phyloP scores from a whole-genome alignment of 2,797 vertebrate genomes.

The Borostomias antarcticus region DNA sequence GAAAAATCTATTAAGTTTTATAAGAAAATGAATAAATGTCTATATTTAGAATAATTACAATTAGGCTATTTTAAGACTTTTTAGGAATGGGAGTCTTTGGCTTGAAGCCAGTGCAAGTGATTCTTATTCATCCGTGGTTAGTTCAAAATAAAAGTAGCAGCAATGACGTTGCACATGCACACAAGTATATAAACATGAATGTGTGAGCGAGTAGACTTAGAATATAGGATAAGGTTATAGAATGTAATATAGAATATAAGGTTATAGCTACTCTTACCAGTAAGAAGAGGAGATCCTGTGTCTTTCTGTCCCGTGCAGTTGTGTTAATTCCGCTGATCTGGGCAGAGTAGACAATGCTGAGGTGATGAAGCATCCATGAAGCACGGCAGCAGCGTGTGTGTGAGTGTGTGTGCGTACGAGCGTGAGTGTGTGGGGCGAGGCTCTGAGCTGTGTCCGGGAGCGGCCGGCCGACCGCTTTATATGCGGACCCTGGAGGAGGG shows the following conservation, averaged over 20 bases:
- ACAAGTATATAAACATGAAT: too few species aligned
- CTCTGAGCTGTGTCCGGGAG: constrained; percentile 60
- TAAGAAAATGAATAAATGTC: background rate
- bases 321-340: constrained; percentile 60
- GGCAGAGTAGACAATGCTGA: constrained; percentile 68
- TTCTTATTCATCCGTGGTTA: background rate
- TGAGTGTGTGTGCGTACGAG: constrained; percentile 24
- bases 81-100: background rate
- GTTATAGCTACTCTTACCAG: constrained; percentile 56
- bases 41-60: background rate
- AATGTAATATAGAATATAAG: constrained; percentile 12
- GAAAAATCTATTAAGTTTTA: background rate
- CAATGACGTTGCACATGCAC: constrained; percentile 30
- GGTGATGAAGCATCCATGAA: constrained; percentile 74
- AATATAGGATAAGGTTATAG: too few species aligned
- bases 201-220: too few species aligned
- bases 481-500: constrained; percentile 55
- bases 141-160: background rate
- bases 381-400: constrained; percentile 49
- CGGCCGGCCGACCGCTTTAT: constrained; percentile 67
- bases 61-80: background rate
- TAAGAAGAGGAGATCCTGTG: constrained; percentile 23
- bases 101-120: background rate
- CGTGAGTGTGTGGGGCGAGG: constrained; percentile 50
- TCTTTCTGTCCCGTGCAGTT: constrained; percentile 35